Evolutionary conservation across 2,113 vertebrate genomes (phyloP).

Genomic region (Brienomyrus longianalis): DNA sequence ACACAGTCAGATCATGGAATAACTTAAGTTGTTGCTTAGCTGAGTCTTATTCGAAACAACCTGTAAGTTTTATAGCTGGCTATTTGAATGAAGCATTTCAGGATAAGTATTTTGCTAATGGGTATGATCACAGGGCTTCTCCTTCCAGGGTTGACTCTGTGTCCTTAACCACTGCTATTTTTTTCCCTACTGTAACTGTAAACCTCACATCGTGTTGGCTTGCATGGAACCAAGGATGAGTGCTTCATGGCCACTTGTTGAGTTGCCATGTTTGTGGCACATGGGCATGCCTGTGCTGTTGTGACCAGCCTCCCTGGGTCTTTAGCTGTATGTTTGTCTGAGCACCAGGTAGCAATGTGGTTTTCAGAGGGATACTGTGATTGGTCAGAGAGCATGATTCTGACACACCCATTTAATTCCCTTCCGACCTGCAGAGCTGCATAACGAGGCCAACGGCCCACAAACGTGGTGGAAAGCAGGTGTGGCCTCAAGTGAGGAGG

Average conservation of each 20-base stretch:
- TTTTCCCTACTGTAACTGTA: background rate
- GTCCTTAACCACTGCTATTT: background rate
- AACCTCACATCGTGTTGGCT: background rate
- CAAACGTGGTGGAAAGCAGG: background rate
- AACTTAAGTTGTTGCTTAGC: background rate
- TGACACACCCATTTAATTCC: background rate
- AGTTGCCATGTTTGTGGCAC: background rate
- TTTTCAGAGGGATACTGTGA: slow-evolving; percentile 9
- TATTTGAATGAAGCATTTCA: background rate
- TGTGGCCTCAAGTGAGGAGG: slow-evolving; percentile 6
- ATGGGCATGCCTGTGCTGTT: background rate
- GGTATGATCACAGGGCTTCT: background rate
- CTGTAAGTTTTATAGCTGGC: background rate
- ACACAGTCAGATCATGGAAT: background rate
- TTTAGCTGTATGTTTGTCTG: background rate
- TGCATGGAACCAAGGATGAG: background rate
- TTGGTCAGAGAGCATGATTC: background rate
- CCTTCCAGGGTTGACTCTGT: background rate
- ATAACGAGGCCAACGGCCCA: slow-evolving; percentile 36
- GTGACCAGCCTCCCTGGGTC: background rate
- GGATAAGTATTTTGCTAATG: background rate
- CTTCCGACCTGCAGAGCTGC: slow-evolving; percentile 45
- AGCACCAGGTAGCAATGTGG: background rate
- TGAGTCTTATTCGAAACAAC: background rate
- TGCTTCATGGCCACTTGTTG: background rate